phyloP scores from a whole-genome alignment of 2,113 vertebrate species.

The Marmota monax region DNA sequence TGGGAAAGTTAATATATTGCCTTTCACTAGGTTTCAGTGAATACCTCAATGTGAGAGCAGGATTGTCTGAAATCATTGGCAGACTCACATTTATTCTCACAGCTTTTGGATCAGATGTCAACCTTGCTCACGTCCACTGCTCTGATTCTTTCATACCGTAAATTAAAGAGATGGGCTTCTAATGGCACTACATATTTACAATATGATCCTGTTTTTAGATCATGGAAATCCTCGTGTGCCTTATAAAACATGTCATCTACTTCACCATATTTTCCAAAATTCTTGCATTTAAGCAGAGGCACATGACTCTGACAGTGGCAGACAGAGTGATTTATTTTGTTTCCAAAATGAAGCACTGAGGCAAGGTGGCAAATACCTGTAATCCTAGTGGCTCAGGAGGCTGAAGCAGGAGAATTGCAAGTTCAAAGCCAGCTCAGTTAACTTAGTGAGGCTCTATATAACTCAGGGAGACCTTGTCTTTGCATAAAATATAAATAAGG shows the following conservation, averaged over 20 bases:
- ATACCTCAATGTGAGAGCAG: not conserved
- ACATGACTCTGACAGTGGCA: fast-evolving
- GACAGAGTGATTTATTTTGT: not conserved
- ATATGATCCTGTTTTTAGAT: not conserved
- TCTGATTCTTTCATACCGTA: not conserved
- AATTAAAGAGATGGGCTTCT: not conserved
- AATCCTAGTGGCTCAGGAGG: too few species aligned
- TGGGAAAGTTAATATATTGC: conserved; percentile 70
- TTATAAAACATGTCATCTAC: not conserved
- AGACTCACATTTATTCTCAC: not conserved
- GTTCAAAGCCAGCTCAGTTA: too few species aligned
- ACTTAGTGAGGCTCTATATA: too few species aligned
- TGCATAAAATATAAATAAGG: too few species aligned
- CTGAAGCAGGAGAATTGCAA: too few species aligned
- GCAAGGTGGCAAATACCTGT: too few species aligned
- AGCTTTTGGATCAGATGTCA: not conserved
- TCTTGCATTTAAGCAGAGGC: not conserved
- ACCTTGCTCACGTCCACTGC: not conserved
- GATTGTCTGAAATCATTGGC: conserved; percentile 1
- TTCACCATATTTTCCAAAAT: not conserved
- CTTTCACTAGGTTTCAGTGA: conserved; percentile 68
- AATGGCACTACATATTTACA: not conserved
- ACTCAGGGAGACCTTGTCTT: too few species aligned
- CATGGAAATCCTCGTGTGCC: too few species aligned
- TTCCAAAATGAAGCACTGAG: not conserved